Base-by-base conservation (phyloP, 23 tunicate genomes). In the Trididemnum nubilum region DNA sequence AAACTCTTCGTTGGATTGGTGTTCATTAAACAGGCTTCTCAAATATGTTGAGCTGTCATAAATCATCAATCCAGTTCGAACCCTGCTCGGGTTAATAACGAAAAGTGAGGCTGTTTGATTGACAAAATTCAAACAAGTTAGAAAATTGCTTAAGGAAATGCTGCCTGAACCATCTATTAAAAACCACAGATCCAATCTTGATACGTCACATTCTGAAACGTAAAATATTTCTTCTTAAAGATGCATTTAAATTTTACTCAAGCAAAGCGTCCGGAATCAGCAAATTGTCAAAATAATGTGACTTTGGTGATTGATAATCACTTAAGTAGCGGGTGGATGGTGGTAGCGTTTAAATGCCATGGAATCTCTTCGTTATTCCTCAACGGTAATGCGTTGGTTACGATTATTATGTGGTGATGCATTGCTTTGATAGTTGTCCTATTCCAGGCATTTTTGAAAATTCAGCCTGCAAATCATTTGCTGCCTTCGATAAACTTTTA, bases 91-190 rank as follows among this genome's bases (percentile, higher is more conserved):
- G 5, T 67, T 26, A 35, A 82, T 82, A 0, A 23, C n/a, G 33
- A 82, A 82, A n/a, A 19, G n/a, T 7, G 60, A 3, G 2, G 86
- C 30, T 33, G 71, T 38, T 51, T 71, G 30, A 71, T 50, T 71
- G 51, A 82, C 79, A 25, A 82, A 82, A 0, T 71, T 24, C 51
- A 82, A 32, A 28, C 60, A 70, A 2, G 12, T 38, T 1, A 24
- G 33, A 33, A 70, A 82, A 51, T 82, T 49, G 0, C 9, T n/a
- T 1, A 1, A 0, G 3, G 34, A 44, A 0, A 82, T 49, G 54
- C 86, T 82, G 23, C 86, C 86, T 5, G 86, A 82, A 3, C 86
- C 86, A 50, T 82, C 86, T 25, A 82, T 27, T 34, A 82, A 34
- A 54, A 82, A 82, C 79, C 79, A 82, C 7, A 82, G 78, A 71